Evolutionary conservation across 2,797 vertebrate species (phyloP), one percentile per base, ranked within the genome.

Genomic region (Basileuterus tristriatus): DNA sequence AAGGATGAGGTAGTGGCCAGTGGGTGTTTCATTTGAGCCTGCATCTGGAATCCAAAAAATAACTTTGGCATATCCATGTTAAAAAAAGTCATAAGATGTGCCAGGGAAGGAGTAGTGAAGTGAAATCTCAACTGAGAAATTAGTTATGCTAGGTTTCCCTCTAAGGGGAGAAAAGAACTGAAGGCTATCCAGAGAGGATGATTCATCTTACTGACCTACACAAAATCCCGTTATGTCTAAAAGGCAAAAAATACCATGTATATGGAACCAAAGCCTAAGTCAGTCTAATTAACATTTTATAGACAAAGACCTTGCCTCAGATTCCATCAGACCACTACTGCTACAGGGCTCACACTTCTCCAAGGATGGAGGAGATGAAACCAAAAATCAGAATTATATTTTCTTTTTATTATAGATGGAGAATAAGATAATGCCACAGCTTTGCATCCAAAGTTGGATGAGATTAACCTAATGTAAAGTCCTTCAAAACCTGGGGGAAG

Each of bases 1-100:
- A n/a, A 52, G 11, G 13, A 16, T 53, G 20, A 3, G 1, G 6
- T 29, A 2, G 10, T 7, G 3, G 4, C 4, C 17, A 11, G 5
- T 8, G 13, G 5, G 2, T 46, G 17, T 44, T 37, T 58, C 5
- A 46, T 65, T 60, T 58, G 26, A 62, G 9, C 15, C 46, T 84
- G 19, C 21, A 79, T 2, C 5, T 65, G 22, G 8, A 92, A 65
- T 4, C 7, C 55, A 15, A 2, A 74, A 60, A 91, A 67, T 0
- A n/a, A 0, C 8, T 74, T 74, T 55, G 34, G 6, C 6, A 70
- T 0, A 0, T 62, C 30, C 4, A 16, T 41, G 8, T 39, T 78
- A 46, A 67, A 90, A 90, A 75, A 80, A 21, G 16, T 74, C 7
- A 4, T 74, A 21, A 86, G 2, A 26, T 36, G 2, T 17, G 9